Percentiles rank a stretch among this genome's conserved stretches.
phyloP scores from a whole-genome alignment of 2,113 vertebrate genomes.

The Bubo bubo region DNA sequence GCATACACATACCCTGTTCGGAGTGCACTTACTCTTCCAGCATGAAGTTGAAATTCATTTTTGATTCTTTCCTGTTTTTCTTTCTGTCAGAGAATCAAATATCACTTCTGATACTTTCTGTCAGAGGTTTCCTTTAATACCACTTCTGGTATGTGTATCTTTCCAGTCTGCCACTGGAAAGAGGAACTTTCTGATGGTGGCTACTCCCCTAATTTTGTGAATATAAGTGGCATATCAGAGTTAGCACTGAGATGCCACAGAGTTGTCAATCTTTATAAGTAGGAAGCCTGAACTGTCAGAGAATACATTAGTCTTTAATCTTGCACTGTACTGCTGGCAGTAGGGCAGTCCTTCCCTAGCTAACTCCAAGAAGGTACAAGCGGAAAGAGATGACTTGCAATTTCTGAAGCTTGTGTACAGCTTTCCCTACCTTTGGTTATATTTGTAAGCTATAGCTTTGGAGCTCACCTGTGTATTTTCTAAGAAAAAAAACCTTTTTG shows the following conservation, averaged over 20 bases:
- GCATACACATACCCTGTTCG: neutral
- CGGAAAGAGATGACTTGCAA: neutral
- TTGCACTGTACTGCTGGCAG: neutral
- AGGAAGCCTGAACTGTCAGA: neutral
- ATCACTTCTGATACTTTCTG: neutral
- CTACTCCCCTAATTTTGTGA: neutral
- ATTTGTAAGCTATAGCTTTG: neutral
- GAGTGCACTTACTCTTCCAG: neutral
- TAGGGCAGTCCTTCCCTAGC: neutral
- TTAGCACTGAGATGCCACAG: neutral
- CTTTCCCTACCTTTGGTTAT: neutral
- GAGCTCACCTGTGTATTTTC: rapidly evolving
- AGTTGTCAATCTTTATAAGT: rapidly evolving
- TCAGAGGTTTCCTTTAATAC: neutral
- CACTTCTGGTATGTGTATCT: neutral
- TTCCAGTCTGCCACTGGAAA: neutral
- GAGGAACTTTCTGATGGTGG: neutral
- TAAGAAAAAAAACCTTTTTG: neutral
- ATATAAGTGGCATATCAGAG: neutral
- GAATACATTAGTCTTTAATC: neutral
- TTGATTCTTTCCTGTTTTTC: neutral
- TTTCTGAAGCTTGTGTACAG: neutral
- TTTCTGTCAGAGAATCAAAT: neutral
- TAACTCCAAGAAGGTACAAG: neutral
- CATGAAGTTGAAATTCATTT: neutral